Base-by-base conservation (phyloP, 2,888 invertebrate species). In the Diadegma fenestrale region DNA sequence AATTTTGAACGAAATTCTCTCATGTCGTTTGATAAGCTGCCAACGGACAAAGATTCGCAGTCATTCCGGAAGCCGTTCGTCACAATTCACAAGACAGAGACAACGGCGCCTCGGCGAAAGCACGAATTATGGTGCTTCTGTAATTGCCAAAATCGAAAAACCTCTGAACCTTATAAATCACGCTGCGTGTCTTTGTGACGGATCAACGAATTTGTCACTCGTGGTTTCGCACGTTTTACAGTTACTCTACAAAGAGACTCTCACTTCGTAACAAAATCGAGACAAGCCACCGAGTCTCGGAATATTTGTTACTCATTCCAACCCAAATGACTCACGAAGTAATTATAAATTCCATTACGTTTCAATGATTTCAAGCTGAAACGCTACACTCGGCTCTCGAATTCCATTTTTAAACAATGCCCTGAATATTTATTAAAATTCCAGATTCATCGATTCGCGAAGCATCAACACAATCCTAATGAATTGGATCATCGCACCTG, bases 21-120 rank as follows among this genome's bases (percentile, higher is more conserved):
- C 84, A 77, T 82, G 84, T 58, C 80, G 80, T 89, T 90, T 90
- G 91, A 92, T 90, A 89, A 87, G 88, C 75, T 90, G 91, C 92
- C 92, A 92, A 88, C 81, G 85, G 80, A 84, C 86, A 82, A 69
- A 82, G 43, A 73, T 73, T 72, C 51, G 78, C 22, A 85, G 80
- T 78, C 79, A 68, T 82, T 89, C 91, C 92, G 91, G 91, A 92
- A 92, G 89, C 87, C 84, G 89, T 91, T 88, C 88, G 79, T 88
- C 88, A 85, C 85, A 87, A 89, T 88, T 87, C 84, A 66, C 80
- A 51, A 79, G 87, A 88, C 87, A 87, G 80, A 75, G 43, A 19
- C 22, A 51, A 75, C 69, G 73, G 76, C 77, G 82, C 84, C 82
- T 86, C 79, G 43, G 48, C 58, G 45, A 80, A 80, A 82, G 75